Evolutionary conservation across 2,888 invertebrate genomes (phyloP), one percentile per base, ranked within the genome.

Genomic region (Eucera pruinosa): DNA sequence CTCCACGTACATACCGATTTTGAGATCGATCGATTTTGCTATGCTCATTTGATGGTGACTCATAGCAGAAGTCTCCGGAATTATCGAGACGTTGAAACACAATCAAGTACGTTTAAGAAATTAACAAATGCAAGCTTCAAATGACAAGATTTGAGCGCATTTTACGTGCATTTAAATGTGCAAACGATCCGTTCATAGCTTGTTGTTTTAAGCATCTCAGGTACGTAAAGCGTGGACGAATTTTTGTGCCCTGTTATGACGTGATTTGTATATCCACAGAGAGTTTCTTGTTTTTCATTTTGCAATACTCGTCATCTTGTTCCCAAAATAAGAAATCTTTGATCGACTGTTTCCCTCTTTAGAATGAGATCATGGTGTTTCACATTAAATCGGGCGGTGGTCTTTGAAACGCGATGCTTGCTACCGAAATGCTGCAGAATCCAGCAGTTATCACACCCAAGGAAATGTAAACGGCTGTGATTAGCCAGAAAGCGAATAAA

Each of bases 401-500:
- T 68, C 91, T 89, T 76, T 92, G 92, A 80, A 93, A 90, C 7
- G 91, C 91, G 65, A 93, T 92, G 55, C 93, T 93, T 43, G 93
- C 93, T 78, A 94, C 92, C 73, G 94, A 93, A 73, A 94, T 93
- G 47, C 94, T 94, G 90, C 94, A 95, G 70, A 94, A 89, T 81
- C 94, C 93, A 57, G 93, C 90, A 1, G 93, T 93, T 78, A 94
- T 90, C 15, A 94, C 89, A 13, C 94, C 95, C 50, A 94, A 86
- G 33, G 94, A 83, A 82, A 95, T 94, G 87, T 95, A 95, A n/a
- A 94, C 93, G 5, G 94, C 93, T 0, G 95, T 95, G 47, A 95
- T 94, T 41, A 95, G 91, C 95, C 95, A 95, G 91, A 95, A 95
- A n/a, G 96, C 94, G 88, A 95, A 95, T 85, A 94, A 92, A 90